A percentile compares a stretch with the other conserved stretches of the same genome.
phyloP scores from a whole-genome alignment of 2,113 vertebrate genomes.

The Apistogramma diplotaenia region DNA sequence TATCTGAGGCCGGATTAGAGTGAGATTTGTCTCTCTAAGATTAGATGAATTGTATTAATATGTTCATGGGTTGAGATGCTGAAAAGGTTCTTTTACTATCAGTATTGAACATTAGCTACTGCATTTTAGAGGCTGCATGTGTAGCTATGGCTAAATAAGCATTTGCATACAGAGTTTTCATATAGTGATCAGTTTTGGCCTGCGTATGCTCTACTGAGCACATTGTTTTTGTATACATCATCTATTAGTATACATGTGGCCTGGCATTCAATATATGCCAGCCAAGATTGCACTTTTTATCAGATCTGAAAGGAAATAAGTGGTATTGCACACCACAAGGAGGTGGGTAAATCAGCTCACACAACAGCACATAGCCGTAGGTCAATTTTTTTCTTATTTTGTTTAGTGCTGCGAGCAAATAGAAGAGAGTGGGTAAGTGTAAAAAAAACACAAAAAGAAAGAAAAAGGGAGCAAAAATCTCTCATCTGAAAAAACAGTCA shows the following conservation, averaged over 20 bases:
- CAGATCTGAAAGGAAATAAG: neutral
- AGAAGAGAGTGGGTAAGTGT: neutral
- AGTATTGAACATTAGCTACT: neutral
- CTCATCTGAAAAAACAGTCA: slow-evolving; percentile 20
- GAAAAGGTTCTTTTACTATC: neutral
- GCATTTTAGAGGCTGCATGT: neutral
- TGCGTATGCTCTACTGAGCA: neutral
- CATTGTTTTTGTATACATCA: neutral
- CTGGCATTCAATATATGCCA: neutral
- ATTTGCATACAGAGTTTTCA: neutral
- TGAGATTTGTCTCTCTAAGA: neutral
- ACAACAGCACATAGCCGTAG: neutral
- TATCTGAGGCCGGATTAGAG: neutral
- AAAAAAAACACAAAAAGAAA: neutral
- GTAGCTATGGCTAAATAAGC: neutral
- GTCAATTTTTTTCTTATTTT: slow-evolving; percentile 7
- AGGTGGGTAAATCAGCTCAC: neutral
- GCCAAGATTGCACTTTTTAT: neutral
- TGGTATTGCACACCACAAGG: neutral
- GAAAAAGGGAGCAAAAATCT: neutral
- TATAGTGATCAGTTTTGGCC: neutral
- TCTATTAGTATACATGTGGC: neutral
- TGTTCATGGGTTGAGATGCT: neutral
- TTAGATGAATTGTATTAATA: neutral
- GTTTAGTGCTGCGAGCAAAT: slow-evolving; percentile 4